Evolutionary conservation across 1,140 invertebrate genomes (phyloP).

Genomic region (Monomorium pharaonis): DNA sequence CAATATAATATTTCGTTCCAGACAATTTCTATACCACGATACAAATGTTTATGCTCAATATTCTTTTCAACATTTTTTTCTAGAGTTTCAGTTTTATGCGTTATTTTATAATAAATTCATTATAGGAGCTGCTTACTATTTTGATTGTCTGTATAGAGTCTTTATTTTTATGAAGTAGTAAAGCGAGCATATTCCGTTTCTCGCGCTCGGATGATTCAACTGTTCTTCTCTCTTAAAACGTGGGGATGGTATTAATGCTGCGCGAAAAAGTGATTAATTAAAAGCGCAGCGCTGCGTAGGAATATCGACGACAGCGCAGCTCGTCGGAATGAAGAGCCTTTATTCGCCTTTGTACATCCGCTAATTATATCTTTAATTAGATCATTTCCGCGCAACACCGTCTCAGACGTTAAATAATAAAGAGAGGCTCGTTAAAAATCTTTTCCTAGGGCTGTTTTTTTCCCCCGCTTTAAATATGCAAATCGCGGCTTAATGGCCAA

Average conservation of each 20-base stretch:
- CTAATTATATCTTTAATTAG: conserved; percentile 41
- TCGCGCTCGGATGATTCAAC: background rate
- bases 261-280: conserved; percentile 36
- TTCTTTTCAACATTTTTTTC: background rate
- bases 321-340: conserved; percentile 4
- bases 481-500: conserved; percentile 21
- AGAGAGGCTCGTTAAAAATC: conserved; percentile 36
- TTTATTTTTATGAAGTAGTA: conserved; percentile 1
- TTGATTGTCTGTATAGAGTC: background rate
- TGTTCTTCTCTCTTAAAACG: background rate
- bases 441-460: conserved; percentile 11
- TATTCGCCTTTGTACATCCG: conserved; percentile 31
- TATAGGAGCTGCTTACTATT: background rate
- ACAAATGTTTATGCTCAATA: background rate
- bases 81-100: background rate
- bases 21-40: background rate
- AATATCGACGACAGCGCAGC: conserved; percentile 29
- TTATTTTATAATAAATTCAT: background rate
- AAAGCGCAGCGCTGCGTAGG: background rate
- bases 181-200: background rate
- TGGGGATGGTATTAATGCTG: background rate
- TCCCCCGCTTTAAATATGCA: conserved; percentile 13
- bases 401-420: conserved; percentile 38
- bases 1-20: background rate
- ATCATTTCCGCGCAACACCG: conserved; percentile 36